These are phyloP conservation scores for Cathartes aura DNA, from an alignment of 2,113 vertebrate species.

Conservation along the genomic window DNA sequence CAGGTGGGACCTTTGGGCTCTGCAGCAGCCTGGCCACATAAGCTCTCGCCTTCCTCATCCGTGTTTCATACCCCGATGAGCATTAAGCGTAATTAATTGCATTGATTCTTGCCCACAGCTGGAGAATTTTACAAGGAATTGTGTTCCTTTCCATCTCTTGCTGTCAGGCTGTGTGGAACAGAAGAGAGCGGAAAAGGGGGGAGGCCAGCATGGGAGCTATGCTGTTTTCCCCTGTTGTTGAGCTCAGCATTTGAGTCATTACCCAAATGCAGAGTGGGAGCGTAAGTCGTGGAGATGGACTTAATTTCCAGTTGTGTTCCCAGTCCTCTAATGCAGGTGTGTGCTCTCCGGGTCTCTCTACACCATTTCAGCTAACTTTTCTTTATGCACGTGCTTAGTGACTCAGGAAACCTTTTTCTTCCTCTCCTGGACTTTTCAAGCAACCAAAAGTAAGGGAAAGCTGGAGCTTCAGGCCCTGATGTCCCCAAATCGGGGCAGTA, in stretches of 20 bases:
- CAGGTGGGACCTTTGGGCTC: neutral
- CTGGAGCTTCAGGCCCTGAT: too few species aligned
- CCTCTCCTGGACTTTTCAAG: neutral
- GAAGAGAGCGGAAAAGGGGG: neutral
- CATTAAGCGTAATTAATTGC: neutral
- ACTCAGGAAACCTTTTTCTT: neutral
- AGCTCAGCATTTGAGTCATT: neutral
- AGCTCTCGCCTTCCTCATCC: fast-evolving
- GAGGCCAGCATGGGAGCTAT: neutral
- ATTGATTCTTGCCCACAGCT: neutral
- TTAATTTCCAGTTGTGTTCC: neutral
- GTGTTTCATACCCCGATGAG: fast-evolving
- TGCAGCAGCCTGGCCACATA: neutral
- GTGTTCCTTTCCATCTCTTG: neutral
- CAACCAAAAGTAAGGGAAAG: neutral
- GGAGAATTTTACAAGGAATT: neutral
- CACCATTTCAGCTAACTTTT: neutral
- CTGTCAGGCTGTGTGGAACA: neutral
- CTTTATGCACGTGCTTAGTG: fast-evolving
- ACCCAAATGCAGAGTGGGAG: neutral
- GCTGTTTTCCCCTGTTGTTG: too few species aligned
- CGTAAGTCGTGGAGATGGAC: neutral
- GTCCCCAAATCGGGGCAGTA: neutral
- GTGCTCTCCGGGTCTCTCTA: neutral
- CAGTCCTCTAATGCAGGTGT: too few species aligned